Evolutionary conservation across 2,113 vertebrate genomes (phyloP), one percentile per base, ranked within the genome.

Genomic region (Falcunculus frontatus): DNA sequence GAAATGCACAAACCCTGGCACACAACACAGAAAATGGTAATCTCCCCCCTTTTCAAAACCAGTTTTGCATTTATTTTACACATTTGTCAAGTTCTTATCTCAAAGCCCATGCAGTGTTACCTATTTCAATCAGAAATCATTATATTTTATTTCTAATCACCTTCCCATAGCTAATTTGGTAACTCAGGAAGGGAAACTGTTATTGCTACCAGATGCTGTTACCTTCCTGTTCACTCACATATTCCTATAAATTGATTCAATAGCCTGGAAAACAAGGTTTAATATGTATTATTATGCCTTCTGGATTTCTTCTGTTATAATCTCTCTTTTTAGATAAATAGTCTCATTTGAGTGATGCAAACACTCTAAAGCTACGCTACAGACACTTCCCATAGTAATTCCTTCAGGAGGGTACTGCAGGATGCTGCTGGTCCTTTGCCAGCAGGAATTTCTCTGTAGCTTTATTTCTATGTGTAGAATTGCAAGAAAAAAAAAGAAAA

Each of bases 81-180:
- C 84, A 57, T 95, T 97, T 94, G 35, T 96, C 69, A 94, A 96
- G 83, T 94, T 96, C 81, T 96, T 96, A 96, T 97, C 95, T 96
- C 92, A 88, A 95, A 97, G 84, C 49, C 50, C 82, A 95, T 63
- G 83, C 68, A 74, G 27, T 47, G 42, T 56, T 95, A 95, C 89
- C 75, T 69, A 46, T 82, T 84, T 86, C 84, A 87, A 97, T 93
- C 94, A 95, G 74, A 97, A 97, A 95, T 94, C 49, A 69, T 94
- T 84, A 50, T 37, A 91, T 63, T 89, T 62, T 89, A 89, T 88
- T 97, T 96, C 81, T 96, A 93, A 96, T 93, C 75, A 94, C 88
- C 80, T 95, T 78, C 73, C 81, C 50, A 62, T 55, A 94, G 82
- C 65, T 95, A 53, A 94, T 97, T 95, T 87, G 92, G 68, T 93